Percentiles rank a stretch among this genome's conserved stretches.
Conservation (phyloP, 1,140 invertebrate genomes). For the Pogonognathellus flavescens region DNA sequence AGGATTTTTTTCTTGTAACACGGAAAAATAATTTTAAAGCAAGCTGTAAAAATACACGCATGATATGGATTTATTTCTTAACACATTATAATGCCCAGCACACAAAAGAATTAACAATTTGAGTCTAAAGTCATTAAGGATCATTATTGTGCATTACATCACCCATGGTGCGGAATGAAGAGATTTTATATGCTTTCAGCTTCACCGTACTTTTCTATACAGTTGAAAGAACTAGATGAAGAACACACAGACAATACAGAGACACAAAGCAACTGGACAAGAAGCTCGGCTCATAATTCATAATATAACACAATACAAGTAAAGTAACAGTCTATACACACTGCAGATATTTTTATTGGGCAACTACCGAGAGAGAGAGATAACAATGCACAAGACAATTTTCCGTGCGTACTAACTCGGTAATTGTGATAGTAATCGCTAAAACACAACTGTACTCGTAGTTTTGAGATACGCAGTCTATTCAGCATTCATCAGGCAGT, state of each 20-base stretch:
- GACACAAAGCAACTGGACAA: too few relatives aligned
- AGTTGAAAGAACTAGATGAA: too few relatives aligned
- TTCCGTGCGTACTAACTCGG: conserved; percentile 15
- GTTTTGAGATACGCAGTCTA: not conserved
- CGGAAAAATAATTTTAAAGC: not conserved
- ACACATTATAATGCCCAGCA: not conserved
- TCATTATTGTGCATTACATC: not conserved
- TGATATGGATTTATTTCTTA: not conserved
- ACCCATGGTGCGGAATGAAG: not conserved
- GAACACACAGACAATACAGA: too few relatives aligned
- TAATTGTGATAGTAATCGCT: conserved; percentile 33
- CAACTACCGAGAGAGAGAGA: too few relatives aligned
- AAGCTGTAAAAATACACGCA: not conserved
- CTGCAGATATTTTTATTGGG: too few relatives aligned
- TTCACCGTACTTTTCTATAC: not conserved
- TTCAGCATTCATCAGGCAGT: too few relatives aligned
- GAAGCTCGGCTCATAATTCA: too few relatives aligned
- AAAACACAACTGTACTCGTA: conserved; percentile 8
- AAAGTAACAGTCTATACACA: too few relatives aligned
- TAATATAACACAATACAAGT: too few relatives aligned
- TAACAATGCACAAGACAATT: not conserved
- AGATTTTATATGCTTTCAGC: conserved; percentile 15
- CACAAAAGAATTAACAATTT: not conserved
- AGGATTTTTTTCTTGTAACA: not conserved
- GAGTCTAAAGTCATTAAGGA: too few relatives aligned